Evolutionary conservation across 2,797 vertebrate species (phyloP), one percentile per base, ranked within the genome.

Genomic region (Lithobates sylvaticus): DNA sequence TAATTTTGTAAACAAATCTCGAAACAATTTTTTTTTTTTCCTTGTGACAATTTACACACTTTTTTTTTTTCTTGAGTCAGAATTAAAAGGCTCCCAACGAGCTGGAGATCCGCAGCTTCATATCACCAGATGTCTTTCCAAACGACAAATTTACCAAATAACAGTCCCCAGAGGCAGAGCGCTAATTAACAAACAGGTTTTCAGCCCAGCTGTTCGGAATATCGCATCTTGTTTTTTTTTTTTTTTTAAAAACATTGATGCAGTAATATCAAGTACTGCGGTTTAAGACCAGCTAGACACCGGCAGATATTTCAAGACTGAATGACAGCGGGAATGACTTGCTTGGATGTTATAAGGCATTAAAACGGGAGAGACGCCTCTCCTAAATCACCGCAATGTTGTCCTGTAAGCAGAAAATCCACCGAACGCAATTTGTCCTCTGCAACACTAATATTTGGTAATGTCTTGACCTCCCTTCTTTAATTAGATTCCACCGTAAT

Each of bases 161-260:
- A 89, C 90, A 89, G 90, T 89, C 89, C 83, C 90, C 74, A 72
- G 85, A 88, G 91, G 92, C 84, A 92, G 89, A 80, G 2, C 64
- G 87, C 86, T 92, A 92, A 94, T 94, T 93, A 92, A 92, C 67
- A 88, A 88, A 10, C 76, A 89, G 87, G 42, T 89, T 91, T 93
- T 83, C 88, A 79, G 88, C 84, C 88, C 92, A 93, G 90, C 91
- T 93, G 91, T 90, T 93, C 47, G 10, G 89, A 74, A 76, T 64
- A 0, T 73, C 88, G 84, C 85, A 81, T 0, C 0, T 75, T 90
- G 72, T 47, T 13, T 23, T 15, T 5, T 26, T 39, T 54, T 26
- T 78, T 29, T 64, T 1, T 21, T 54, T 79, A n/a, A 90, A 86
- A 16, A 54, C 50, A 54, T 54, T 54, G 50, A 54, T 54, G 50